Evolutionary conservation across 2,113 vertebrate species (phyloP).

Genomic region (Poeciliopsis prolifica): DNA sequence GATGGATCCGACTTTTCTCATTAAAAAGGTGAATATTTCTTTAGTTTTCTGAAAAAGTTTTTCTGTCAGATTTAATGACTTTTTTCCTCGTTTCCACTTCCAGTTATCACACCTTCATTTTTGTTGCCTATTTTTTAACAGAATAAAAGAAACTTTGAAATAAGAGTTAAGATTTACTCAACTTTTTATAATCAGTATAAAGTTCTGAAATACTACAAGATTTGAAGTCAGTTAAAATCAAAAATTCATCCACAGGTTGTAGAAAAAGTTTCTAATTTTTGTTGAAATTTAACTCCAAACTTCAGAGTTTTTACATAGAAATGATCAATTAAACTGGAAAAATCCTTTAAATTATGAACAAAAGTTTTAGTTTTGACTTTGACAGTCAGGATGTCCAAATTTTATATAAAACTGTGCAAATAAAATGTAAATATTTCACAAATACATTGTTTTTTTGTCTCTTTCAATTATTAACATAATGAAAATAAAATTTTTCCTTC

Average conservation of each 20-base stretch:
- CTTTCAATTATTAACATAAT: not conserved
- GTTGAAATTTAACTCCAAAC: too few relatives aligned
- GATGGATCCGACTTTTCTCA: not conserved
- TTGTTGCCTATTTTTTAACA: not conserved
- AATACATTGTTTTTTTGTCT: too few relatives aligned
- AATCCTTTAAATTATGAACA: not conserved
- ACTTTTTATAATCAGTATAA: not conserved
- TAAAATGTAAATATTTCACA: too few relatives aligned
- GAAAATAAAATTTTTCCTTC: not conserved
- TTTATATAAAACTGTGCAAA: not conserved
- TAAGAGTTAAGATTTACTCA: not conserved
- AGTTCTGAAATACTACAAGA: too few relatives aligned
- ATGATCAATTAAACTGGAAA: too few relatives aligned
- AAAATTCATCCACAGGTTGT: too few relatives aligned
- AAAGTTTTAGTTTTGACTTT: not conserved
- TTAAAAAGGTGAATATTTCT: not conserved
- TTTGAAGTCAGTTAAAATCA: too few relatives aligned
- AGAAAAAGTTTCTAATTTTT: too few relatives aligned
- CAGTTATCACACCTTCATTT: not conserved
- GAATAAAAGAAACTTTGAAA: not conserved
- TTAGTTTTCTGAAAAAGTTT: not conserved
- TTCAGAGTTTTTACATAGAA: too few relatives aligned
- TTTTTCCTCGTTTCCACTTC: not conserved
- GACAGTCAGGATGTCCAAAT: not conserved
- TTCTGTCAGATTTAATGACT: not conserved